Conservation (phyloP, 1,140 invertebrate genomes). For the Rhagoletis pomonella region DNA sequence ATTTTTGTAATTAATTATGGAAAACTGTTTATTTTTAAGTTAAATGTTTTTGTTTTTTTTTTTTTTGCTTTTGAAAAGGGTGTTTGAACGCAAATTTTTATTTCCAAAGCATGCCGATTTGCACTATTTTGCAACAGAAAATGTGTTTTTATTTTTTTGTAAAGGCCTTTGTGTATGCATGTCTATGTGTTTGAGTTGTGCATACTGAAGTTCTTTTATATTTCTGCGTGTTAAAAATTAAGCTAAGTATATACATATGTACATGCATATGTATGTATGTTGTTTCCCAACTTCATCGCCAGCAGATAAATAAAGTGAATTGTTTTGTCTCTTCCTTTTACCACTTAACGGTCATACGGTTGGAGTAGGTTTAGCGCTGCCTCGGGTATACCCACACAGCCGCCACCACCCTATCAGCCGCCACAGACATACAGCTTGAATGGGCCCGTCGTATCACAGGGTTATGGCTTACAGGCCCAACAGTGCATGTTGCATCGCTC, state of each 20-base stretch:
- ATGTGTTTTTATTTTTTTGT: not conserved
- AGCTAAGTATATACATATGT: too few relatives aligned
- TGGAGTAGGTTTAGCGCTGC: conserved; percentile 73
- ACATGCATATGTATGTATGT: conserved; percentile 2
- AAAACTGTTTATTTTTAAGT: not conserved
- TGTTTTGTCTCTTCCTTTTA: conserved; percentile 64
- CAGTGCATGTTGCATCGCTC: conserved; percentile 80
- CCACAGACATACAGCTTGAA: conserved; percentile 75
- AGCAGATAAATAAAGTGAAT: conserved; percentile 66
- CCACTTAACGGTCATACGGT: conserved; percentile 76
- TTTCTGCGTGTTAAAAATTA: too few relatives aligned
- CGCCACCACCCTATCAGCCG: conserved; percentile 76
- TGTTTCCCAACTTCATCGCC: not conserved
- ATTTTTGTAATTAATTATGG: conserved; percentile 18
- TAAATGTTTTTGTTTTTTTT: conserved; percentile 55
- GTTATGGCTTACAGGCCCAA: conserved; percentile 69
- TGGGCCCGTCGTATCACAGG: conserved; percentile 66
- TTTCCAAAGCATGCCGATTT: not conserved
- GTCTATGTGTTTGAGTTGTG: not conserved
- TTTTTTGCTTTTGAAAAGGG: conserved; percentile 55
- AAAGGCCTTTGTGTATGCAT: conserved; percentile 17
- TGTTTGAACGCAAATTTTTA: conserved; percentile 23
- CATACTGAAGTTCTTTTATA: not conserved
- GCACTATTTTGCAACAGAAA: not conserved
- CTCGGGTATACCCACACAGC: conserved; percentile 75